Percentiles rank a stretch among this genome's conserved stretches.
Conservation (phyloP, 2,888 invertebrate genomes). For the Hirtodrosophila alboralis region DNA sequence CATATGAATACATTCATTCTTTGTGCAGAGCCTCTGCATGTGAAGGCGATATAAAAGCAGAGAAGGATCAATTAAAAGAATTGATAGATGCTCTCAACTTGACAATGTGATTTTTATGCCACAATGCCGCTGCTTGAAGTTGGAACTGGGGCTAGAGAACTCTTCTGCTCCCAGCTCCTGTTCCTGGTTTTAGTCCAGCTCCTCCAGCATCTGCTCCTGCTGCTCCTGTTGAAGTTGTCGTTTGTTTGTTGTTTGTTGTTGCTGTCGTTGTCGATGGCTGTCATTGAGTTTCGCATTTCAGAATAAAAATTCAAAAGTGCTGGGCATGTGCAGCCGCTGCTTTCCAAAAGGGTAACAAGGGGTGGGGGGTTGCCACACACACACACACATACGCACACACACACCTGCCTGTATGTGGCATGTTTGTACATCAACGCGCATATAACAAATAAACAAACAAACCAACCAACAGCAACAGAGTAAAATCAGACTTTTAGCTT, state of each 20-base stretch:
- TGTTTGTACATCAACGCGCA: constrained; percentile 69
- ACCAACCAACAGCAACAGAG: constrained; percentile 42
- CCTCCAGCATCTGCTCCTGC: constrained; percentile 18
- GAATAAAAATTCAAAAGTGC: constrained; percentile 67
- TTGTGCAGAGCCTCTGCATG: constrained; percentile 11
- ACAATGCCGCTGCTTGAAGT: constrained; percentile 39
- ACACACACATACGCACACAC: constrained; percentile 28
- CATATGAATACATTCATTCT: constrained; percentile 49
- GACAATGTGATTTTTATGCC: constrained; percentile 66
- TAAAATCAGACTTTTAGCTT: constrained; percentile 57
- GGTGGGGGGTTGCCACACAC: neutral
- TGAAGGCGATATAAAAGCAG: constrained; percentile 28
- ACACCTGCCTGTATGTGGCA: constrained; percentile 29
- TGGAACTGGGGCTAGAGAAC: constrained; percentile 12
- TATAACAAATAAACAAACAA: constrained; percentile 61
- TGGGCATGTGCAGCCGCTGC: constrained; percentile 45
- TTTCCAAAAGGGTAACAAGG: constrained; percentile 23
- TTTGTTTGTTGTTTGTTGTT: constrained; percentile 7
- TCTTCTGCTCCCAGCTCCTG: constrained; percentile 5
- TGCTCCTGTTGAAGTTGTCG: constrained; percentile 7
- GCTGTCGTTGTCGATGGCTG: constrained; percentile 57
- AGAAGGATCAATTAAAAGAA: constrained; percentile 70
- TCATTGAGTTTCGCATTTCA: constrained; percentile 71
- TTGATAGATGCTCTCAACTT: constrained; percentile 68
- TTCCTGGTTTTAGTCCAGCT: constrained; percentile 6